Conservation (phyloP, 2,888 invertebrate genomes). For the Arctia plantaginis region DNA sequence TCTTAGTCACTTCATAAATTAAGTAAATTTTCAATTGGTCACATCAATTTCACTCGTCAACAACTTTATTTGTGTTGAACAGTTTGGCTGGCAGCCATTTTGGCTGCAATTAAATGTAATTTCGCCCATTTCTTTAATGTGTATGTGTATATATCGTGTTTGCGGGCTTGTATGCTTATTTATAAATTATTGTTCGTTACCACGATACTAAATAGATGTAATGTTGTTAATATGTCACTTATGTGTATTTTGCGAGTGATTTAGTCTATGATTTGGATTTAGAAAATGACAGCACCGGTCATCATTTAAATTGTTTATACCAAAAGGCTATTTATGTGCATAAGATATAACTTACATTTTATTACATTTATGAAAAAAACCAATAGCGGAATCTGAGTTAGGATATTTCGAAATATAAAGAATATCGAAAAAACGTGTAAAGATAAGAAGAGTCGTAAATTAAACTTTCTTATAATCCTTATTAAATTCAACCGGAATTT, state of each 20-base stretch:
- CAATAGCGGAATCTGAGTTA: background rate
- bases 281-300: background rate
- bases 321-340: background rate
- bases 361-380: conserved; percentile 1
- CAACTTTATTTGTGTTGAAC: conserved; percentile 51
- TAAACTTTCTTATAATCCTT: conserved; percentile 25
- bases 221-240: conserved; percentile 14
- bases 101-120: conserved; percentile 58
- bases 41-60: conserved; percentile 56
- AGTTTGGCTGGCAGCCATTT: conserved; percentile 58
- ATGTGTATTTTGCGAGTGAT: conserved; percentile 11
- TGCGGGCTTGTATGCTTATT: conserved; percentile 24
- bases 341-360: background rate
- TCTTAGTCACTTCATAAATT: conserved; percentile 55
- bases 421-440: background rate
- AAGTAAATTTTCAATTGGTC: conserved; percentile 47
- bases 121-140: conserved; percentile 42
- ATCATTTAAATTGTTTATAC: background rate
- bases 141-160: conserved; percentile 36
- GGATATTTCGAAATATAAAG: background rate
- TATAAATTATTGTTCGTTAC: conserved; percentile 38
- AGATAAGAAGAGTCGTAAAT: conserved; percentile 19
- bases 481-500: conserved; percentile 28
- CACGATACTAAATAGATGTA: conserved; percentile 20
- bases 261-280: background rate